Percentiles rank a stretch among this genome's conserved stretches.
Evolutionary conservation across 1,140 invertebrate species (phyloP).

Genomic region (Trichoplusia ni): DNA sequence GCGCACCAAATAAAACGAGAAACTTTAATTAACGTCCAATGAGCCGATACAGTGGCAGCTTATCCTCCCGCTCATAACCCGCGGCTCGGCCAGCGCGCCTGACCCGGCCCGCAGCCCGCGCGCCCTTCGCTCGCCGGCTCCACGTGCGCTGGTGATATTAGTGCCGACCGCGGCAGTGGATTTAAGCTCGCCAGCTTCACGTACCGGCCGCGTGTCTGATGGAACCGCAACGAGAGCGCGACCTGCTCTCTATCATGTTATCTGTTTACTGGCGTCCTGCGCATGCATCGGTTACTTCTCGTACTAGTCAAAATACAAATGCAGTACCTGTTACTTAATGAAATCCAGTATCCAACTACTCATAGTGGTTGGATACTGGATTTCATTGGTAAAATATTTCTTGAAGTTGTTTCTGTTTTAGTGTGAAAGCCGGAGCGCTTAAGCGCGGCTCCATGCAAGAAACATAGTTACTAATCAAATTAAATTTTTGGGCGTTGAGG

Average conservation of each 20-base stretch:
- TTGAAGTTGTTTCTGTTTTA: no score
- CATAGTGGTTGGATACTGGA: no score
- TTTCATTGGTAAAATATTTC: no score
- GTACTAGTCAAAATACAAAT: no score
- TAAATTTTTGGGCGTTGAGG: no score
- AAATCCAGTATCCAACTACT: no score
- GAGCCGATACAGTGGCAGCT: constrained; percentile 14
- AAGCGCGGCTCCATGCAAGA: no score
- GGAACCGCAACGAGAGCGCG: neutral
- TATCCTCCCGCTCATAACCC: neutral
- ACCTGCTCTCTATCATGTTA: neutral
- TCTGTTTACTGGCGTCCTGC: neutral
- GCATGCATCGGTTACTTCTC: no score
- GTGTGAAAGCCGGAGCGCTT: no score
- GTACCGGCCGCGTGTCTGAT: neutral
- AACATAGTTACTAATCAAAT: no score
- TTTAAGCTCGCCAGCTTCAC: neutral
- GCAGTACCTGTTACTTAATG: no score
- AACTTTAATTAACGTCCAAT: constrained; percentile 23
- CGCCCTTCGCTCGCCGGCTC: neutral
- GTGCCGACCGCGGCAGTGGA: neutral
- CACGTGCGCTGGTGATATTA: neutral
- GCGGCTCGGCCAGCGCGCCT: neutral
- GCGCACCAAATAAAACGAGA: constrained; percentile 13
- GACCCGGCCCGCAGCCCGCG: neutral